Evolutionary conservation across 2,888 invertebrate genomes (phyloP).

Genomic region (Campaea margaritaria): DNA sequence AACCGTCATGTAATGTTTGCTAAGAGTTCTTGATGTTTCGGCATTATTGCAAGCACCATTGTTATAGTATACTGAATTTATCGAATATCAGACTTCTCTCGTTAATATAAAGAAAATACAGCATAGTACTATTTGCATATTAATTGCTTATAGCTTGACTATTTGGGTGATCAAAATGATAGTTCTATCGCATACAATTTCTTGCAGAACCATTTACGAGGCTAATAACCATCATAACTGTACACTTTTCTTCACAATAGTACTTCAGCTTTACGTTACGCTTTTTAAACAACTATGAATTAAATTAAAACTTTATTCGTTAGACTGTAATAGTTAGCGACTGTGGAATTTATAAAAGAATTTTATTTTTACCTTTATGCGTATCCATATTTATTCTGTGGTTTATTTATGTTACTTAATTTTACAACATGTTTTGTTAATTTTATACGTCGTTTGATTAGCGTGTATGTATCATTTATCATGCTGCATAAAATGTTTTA

Average conservation of each 20-base stretch:
- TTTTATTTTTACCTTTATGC: slow-evolving; percentile 26
- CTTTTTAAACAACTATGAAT: slow-evolving; percentile 55
- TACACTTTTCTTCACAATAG: slow-evolving; percentile 36
- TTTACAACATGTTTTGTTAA: slow-evolving; percentile 31
- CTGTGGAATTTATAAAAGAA: slow-evolving; percentile 51
- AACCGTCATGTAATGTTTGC: too few species aligned
- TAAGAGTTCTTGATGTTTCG: too few species aligned
- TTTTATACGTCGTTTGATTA: slow-evolving; percentile 32
- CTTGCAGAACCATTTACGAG: too few species aligned
- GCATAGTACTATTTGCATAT: too few species aligned
- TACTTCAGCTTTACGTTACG: slow-evolving; percentile 51
- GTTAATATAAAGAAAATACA: too few species aligned
- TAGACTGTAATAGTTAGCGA: slow-evolving; percentile 58
- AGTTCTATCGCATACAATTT: too few species aligned
- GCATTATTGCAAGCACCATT: too few species aligned
- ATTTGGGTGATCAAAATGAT: too few species aligned
- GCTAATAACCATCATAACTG: background rate
- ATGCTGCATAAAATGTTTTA: slow-evolving; percentile 24
- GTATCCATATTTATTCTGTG: slow-evolving; percentile 16
- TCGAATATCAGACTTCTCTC: too few species aligned
- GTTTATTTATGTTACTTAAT: slow-evolving; percentile 33
- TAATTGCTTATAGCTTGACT: too few species aligned
- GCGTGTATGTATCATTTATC: slow-evolving; percentile 25
- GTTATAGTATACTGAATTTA: too few species aligned
- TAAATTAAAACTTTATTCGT: slow-evolving; percentile 56